Percentiles rank a stretch among this genome's conserved stretches.
Evolutionary conservation across 2,797 vertebrate species (phyloP).

Genomic region (Acrossocheilus fasciatus): DNA sequence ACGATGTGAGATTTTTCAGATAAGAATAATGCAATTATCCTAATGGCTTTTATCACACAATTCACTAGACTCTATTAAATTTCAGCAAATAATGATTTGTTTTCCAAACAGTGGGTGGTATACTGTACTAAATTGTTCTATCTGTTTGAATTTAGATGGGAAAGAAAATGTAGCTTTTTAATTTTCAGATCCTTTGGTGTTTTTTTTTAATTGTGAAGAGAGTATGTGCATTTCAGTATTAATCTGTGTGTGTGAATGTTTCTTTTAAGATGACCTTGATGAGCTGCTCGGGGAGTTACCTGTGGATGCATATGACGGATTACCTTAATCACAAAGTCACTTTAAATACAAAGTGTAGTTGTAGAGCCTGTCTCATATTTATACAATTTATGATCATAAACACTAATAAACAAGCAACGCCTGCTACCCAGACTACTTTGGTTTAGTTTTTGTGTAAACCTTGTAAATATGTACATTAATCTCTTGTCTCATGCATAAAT

Average conservation of each 20-base stretch:
- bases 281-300: slow-evolving; percentile 89
- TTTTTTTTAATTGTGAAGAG: neutral
- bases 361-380: neutral
- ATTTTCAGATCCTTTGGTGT: neutral
- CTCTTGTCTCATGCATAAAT: neutral
- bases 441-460: neutral
- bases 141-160: neutral
- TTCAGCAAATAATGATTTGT: neutral
- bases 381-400: neutral
- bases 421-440: neutral
- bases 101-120: neutral
- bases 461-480: no score
- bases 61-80: neutral
- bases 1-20: neutral
- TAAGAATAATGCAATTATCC: slow-evolving; percentile 3
- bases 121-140: neutral
- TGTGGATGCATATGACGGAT: slow-evolving; percentile 78
- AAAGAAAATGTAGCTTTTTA: neutral
- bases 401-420: neutral
- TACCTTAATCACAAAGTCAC: slow-evolving; percentile 42
- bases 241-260: slow-evolving; percentile 25
- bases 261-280: slow-evolving; percentile 87
- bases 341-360: neutral
- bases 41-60: neutral
- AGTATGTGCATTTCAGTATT: slow-evolving; percentile 14